phyloP scores from a whole-genome alignment of 2,888 invertebrate genomes.

The Drosophila robusta region DNA sequence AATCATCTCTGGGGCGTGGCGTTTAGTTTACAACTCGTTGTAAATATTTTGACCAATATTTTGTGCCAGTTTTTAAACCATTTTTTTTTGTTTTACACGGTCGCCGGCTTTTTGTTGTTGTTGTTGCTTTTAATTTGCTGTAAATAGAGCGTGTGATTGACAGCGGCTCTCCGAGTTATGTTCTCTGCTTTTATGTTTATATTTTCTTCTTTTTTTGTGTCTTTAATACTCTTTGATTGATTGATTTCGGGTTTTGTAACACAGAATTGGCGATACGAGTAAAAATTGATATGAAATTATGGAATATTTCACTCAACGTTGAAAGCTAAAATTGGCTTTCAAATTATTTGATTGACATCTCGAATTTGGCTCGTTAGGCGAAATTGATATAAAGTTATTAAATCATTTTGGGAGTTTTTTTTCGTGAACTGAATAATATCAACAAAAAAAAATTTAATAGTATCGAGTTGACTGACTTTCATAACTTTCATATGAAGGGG shows the following conservation, averaged over 20 bases:
- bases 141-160: constrained; percentile 82
- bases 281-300: constrained; percentile 45
- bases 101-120: constrained; percentile 65
- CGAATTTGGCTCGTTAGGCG: constrained; percentile 29
- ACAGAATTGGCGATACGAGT: constrained; percentile 58
- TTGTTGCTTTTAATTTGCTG: constrained; percentile 70
- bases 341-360: constrained; percentile 61
- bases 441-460: background rate
- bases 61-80: constrained; percentile 54
- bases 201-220: constrained; percentile 28
- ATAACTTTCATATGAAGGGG: too few species aligned
- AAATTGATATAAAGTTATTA: constrained; percentile 42
- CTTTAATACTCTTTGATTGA: constrained; percentile 73
- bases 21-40: constrained; percentile 53
- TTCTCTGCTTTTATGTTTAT: constrained; percentile 35
- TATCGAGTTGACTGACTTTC: too few species aligned
- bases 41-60: constrained; percentile 80
- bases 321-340: constrained; percentile 43
- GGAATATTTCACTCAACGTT: constrained; percentile 43
- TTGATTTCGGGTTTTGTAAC: constrained; percentile 53
- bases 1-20: constrained; percentile 59
- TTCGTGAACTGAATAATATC: too few species aligned
- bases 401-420: background rate
- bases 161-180: constrained; percentile 44
- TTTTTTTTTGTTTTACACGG: constrained; percentile 49